Evolutionary conservation across 1,140 invertebrate genomes (phyloP).

Genomic region (Carposina sasakii): DNA sequence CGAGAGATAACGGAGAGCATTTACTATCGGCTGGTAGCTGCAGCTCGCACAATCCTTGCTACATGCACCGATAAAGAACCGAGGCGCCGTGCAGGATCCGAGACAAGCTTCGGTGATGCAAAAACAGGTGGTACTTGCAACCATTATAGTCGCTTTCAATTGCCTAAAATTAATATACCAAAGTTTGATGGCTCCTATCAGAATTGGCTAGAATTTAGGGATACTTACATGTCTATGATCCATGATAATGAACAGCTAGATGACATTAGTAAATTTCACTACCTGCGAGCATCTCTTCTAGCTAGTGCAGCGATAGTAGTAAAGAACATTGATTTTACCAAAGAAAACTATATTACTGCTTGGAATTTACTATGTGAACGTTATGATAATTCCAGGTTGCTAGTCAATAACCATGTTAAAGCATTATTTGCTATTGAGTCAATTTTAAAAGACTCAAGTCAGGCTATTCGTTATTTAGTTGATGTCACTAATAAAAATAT

Average conservation of each 20-base stretch:
- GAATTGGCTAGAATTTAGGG: slow-evolving; percentile 38
- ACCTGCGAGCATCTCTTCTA: slow-evolving; percentile 25
- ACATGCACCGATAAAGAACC: background rate
- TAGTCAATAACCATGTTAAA: slow-evolving; percentile 18
- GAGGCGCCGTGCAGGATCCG: background rate
- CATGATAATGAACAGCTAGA: slow-evolving; percentile 26
- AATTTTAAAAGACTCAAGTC: slow-evolving; percentile 2
- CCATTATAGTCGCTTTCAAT: background rate
- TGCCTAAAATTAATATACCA: slow-evolving; percentile 14
- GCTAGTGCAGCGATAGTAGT: slow-evolving; percentile 30
- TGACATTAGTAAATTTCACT: slow-evolving; percentile 24
- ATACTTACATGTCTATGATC: slow-evolving; percentile 36
- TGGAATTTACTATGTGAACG: slow-evolving; percentile 18
- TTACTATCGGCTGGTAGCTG: background rate
- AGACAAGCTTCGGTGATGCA: background rate
- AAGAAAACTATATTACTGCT: slow-evolving; percentile 14
- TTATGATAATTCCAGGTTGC: slow-evolving; percentile 15
- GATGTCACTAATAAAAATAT: slow-evolving; percentile 8
- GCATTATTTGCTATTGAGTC: slow-evolving; percentile 8
- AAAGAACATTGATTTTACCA: slow-evolving; percentile 27
- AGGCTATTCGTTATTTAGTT: background rate
- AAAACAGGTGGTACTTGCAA: slow-evolving; percentile 2
- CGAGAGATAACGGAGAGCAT: background rate
- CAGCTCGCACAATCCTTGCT: background rate
- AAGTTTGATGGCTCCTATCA: slow-evolving; percentile 24